Base-by-base conservation (phyloP, 2,113 vertebrate genomes). In the Gopherus evgoodei region DNA sequence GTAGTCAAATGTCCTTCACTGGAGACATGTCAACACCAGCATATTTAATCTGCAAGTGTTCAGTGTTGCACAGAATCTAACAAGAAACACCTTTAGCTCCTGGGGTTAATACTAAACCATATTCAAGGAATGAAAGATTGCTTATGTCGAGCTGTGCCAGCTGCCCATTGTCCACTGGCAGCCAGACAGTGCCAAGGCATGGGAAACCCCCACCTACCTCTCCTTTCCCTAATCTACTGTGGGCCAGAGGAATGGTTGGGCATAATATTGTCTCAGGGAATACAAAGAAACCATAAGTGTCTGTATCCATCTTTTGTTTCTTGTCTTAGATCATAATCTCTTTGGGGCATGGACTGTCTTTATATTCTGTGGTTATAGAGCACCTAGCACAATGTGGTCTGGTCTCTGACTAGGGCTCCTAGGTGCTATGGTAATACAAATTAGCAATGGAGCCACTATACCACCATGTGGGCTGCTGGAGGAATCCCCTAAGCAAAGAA, bases 21-120 rank as follows among this genome's bases (percentile, higher is more conserved):
- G 86, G 54, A 93, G 81, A 90, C 57, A 83, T 90, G 90, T 80
- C 84, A 91, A 87, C 44, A 84, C 83, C 44, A 93, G 69, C 94
- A 80, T 24, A 54, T 59, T 94, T 82, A 81, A 86, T 95, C 83
- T 87, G 84, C 75, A 93, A 93, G 81, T 95, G 72, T 96, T 96
- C 2, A 2, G 90, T 95, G 87, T 83, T 97, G 56, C 52, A 84
- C 82, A 93, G 85, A 94, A 79, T 91, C 78, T 88, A 75, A 94
- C 52, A 72, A 78, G 83, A 35, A 80, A 79, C 5, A 8, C 42
- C 88, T 93, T 87, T 85, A 87, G 27, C 93, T 94, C 53, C 56
- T 56, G 49, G 35, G 93, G 16, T 90, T 96, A 96, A 93, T 89
- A 62, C 57, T 90, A 94, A 31, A 94, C 94, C 19, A 72, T 88